Conservation (phyloP, 30 jellyfish, hydroid and myxozoan genomes). For the Aurelia sp. region DNA sequence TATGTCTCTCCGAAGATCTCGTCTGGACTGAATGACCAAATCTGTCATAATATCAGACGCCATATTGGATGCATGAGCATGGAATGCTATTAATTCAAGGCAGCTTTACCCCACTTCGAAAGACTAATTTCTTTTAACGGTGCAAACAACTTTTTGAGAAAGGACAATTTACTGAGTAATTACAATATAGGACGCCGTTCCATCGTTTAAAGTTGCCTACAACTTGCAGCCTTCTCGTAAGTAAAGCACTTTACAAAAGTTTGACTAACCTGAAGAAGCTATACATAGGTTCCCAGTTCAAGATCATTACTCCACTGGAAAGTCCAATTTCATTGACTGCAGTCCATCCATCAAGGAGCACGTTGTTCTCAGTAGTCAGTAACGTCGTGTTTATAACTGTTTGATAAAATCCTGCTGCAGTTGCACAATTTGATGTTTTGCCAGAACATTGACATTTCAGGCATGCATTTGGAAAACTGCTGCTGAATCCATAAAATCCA, state of each 20-base stretch:
- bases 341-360: constrained; percentile 81
- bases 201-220: too few species aligned
- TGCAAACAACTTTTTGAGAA: too few species aligned
- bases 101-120: too few species aligned
- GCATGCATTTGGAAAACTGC: constrained; percentile 80
- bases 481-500: constrained; percentile 89
- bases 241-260: background rate
- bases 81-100: too few species aligned
- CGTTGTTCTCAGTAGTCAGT: constrained; percentile 58
- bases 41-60: too few species aligned
- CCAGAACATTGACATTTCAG: constrained; percentile 92
- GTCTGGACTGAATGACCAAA: too few species aligned
- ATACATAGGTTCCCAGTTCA: constrained; percentile 82
- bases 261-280: constrained; percentile 57
- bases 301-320: constrained; percentile 41
- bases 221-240: too few species aligned
- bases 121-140: too few species aligned
- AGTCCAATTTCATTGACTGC: constrained; percentile 74
- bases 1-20: too few species aligned
- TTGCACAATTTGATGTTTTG: constrained; percentile 75
- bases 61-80: too few species aligned
- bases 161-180: too few species aligned
- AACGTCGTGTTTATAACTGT: constrained; percentile 69
- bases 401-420: constrained; percentile 78
- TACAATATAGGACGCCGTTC: too few species aligned